Evolutionary conservation across 2,888 invertebrate genomes (phyloP).

Genomic region (Gibbula magus): DNA sequence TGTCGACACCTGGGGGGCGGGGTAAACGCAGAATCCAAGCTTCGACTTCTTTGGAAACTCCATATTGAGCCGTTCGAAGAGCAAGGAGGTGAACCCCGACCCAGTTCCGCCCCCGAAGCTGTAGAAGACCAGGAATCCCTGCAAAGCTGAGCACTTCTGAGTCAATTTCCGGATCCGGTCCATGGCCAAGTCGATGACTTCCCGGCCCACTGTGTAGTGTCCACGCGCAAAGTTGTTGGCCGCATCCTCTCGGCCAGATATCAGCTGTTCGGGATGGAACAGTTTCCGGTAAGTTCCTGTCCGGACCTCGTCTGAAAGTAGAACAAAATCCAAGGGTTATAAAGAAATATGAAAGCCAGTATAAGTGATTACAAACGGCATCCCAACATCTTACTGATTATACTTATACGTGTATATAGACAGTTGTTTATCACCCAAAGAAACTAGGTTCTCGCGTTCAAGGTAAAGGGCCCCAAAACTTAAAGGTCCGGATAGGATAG

Average conservation of each 20-base stretch:
- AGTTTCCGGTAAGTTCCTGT: conserved; percentile 87
- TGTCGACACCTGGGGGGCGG: conserved; percentile 91
- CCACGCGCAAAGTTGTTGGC: conserved; percentile 98
- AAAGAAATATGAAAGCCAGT: too few species aligned
- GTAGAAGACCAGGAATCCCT: conserved; percentile 73
- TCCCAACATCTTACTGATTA: too few species aligned
- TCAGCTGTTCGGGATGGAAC: conserved; percentile 97
- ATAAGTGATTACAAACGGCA: too few species aligned
- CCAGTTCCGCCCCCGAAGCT: conserved; percentile 80
- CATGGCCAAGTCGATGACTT: conserved; percentile 84
- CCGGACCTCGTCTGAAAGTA: conserved; percentile 74
- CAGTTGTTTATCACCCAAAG: too few species aligned
- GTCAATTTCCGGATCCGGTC: conserved; percentile 82
- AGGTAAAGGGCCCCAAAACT: too few species aligned
- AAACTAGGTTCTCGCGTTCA: too few species aligned
- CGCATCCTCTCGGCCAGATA: conserved; percentile 97
- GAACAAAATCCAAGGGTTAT: neutral
- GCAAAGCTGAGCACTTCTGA: conserved; percentile 71
- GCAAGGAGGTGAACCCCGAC: conserved; percentile 90
- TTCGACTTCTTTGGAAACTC: conserved; percentile 89
- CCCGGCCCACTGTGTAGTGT: conserved; percentile 95
- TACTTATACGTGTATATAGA: too few species aligned
- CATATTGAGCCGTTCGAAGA: conserved; percentile 89
- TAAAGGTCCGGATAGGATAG: too few species aligned
- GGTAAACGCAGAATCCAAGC: conserved; percentile 91